Conservation (phyloP, 2,113 vertebrate species). For the Amphilophus citrinellus region DNA sequence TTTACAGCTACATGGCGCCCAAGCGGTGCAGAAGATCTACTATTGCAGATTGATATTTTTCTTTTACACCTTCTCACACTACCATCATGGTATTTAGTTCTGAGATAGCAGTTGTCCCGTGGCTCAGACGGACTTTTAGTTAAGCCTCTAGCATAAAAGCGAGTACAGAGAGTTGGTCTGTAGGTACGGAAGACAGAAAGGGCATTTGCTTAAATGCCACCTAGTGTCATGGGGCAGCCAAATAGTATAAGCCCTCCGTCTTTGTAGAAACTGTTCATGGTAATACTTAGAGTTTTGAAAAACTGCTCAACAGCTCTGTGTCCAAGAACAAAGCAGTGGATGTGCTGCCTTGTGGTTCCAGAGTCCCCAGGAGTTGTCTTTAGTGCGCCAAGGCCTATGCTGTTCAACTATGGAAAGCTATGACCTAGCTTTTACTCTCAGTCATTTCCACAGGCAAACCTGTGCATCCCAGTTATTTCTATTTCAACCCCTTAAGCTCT, state of each 20-base stretch:
- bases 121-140: background rate
- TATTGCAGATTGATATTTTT: background rate
- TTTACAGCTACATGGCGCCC: background rate
- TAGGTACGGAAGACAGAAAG: slow-evolving; percentile 10
- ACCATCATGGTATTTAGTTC: background rate
- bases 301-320: background rate
- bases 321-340: background rate
- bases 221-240: slow-evolving; percentile 15
- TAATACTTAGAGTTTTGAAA: background rate
- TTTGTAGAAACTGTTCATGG: background rate
- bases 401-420: background rate
- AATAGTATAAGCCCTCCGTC: background rate
- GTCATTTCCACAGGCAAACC: background rate
- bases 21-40: background rate
- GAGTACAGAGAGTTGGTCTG: background rate
- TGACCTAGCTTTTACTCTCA: background rate
- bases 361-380: background rate
- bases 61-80: background rate
- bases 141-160: background rate
- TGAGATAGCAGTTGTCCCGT: background rate
- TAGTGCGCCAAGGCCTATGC: background rate
- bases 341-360: background rate
- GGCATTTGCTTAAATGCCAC: slow-evolving; percentile 30
- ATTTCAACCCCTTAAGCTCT: slow-evolving; percentile 12
- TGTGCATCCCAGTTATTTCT: background rate